phyloP scores from a whole-genome alignment of 1,140 invertebrate species.

The Portunus trituberculatus region DNA sequence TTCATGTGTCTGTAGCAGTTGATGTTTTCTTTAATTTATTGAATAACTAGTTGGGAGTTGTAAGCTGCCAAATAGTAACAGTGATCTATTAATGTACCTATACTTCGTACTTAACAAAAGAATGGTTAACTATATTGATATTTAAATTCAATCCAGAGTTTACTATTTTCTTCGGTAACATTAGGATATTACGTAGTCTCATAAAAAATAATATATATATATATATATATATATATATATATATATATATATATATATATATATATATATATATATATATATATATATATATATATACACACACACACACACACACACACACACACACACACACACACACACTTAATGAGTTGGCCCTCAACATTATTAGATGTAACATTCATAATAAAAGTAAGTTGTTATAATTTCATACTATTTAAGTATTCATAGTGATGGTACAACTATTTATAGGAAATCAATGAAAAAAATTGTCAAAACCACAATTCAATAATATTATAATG shows the following conservation, averaged over 20 bases:
- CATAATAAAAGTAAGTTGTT: background rate
- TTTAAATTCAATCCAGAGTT: background rate
- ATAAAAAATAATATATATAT: background rate
- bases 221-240: constrained; percentile 26
- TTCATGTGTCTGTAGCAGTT: background rate
- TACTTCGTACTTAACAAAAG: background rate
- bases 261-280: too few relatives aligned
- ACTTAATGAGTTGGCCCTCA: background rate
- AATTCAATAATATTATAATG: background rate
- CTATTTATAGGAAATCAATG: too few relatives aligned
- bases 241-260: too few relatives aligned
- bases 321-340: too few relatives aligned
- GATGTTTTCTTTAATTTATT: too few relatives aligned
- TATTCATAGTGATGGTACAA: too few relatives aligned
- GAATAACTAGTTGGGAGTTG: background rate
- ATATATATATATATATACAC: too few relatives aligned
- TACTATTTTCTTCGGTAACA: background rate
- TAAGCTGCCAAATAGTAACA: too few relatives aligned
- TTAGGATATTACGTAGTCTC: background rate
- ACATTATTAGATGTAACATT: background rate
- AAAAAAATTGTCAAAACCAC: too few relatives aligned
- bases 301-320: too few relatives aligned
- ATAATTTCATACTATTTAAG: too few relatives aligned
- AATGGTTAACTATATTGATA: background rate
- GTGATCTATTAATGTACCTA: background rate